phyloP scores from a whole-genome alignment of 2,797 vertebrate species.

The Melanitta fusca region DNA sequence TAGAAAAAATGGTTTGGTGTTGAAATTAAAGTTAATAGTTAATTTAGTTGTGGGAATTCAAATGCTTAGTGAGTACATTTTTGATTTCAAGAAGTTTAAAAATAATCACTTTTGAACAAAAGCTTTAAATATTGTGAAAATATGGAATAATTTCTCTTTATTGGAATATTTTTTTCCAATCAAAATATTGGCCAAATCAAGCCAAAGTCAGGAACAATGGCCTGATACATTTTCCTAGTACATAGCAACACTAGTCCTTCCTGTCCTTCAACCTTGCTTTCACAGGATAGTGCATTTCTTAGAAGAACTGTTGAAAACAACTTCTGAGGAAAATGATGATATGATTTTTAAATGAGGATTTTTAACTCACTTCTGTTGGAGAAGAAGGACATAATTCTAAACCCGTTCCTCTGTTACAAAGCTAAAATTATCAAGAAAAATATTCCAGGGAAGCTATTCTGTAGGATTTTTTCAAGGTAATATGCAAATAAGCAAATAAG shows the following conservation, averaged over 20 bases:
- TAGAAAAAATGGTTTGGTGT: not conserved
- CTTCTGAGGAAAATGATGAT: not conserved
- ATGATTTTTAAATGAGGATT: not conserved
- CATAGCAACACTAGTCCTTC: not conserved
- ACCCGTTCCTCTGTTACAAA: not conserved
- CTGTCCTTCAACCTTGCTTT: not conserved
- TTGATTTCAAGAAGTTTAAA: not conserved
- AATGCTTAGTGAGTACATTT: not conserved
- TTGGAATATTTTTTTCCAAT: not conserved
- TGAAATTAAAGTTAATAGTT: constrained; percentile 8
- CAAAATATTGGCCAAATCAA: not conserved
- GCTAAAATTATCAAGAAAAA: not conserved
- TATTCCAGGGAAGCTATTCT: not conserved
- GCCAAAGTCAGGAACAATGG: not conserved
- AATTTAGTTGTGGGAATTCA: not conserved
- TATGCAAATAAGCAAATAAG: not conserved
- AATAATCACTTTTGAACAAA: not conserved
- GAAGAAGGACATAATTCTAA: not conserved
- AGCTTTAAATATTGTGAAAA: not conserved
- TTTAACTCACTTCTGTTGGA: not conserved
- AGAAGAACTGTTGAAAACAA: not conserved
- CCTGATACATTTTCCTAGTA: not conserved
- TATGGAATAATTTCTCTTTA: not conserved
- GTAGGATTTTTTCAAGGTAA: not conserved
- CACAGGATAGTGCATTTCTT: not conserved